Evolutionary conservation across 2,888 invertebrate species (phyloP), one percentile per base, ranked within the genome.

Genomic region (Nomada lathburiana): DNA sequence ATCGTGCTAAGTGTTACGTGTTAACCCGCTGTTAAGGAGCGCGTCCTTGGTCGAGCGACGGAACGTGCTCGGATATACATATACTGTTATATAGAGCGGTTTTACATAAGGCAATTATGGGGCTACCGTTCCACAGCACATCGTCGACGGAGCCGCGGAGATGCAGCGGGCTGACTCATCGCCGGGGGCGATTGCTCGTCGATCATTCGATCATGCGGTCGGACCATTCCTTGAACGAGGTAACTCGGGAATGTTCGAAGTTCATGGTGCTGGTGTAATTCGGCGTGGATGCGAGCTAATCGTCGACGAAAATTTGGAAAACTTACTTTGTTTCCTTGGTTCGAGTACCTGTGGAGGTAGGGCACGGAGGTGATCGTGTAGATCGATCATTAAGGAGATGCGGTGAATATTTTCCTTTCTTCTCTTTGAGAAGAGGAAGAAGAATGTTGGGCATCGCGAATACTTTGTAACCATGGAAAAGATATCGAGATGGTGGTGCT

Each of bases 1-100:
- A 85, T 81, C 85, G 81, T 64, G 75, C 64, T 87, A 85, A 87
- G 81, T 85, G 81, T 87, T 87, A 86, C 85, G 85, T 85, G 83
- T 85, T 80, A 76, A 76, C 77, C 84, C 75, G 74, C 72, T 80
- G 87, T 85, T 82, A 84, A 87, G 69, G 72, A 86, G 71, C 80
- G 80, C 77, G 87, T 86, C 86, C 87, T 87, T 87, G 86, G 76
- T 62, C 68, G 59, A 74, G 73, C 76, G 76, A 50, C 74, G 63
- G 59, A 59, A 64, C 52, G 50, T 69, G 72, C 20, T 18, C 69
- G 79, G 59, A 74, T 70, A 50, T 71, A 63, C 52, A 74, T 70
- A 44, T 71, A 63, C 52, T 67, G 78, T 82, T 81, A 71, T 63
- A 69, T 67, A 82, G 83, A 81, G 67, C 70, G 77, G 68, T 80